Evolutionary conservation across 2,797 vertebrate species (phyloP).

Genomic region (Meda fulgida): DNA sequence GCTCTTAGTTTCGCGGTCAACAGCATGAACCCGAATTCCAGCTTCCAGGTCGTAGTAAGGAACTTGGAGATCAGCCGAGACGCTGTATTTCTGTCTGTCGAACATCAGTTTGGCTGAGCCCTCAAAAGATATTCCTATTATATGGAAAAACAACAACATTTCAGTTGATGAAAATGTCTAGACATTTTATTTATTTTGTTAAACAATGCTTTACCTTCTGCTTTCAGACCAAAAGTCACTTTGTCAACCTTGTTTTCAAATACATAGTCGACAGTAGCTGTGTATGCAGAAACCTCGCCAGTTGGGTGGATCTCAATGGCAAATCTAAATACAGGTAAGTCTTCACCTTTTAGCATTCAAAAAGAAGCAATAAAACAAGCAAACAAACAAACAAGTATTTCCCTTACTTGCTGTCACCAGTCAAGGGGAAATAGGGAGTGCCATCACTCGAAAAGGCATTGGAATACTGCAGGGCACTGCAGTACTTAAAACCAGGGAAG

Average conservation of each 20-base stretch:
- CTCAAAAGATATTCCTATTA: slow-evolving; percentile 81
- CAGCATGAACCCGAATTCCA: slow-evolving; percentile 82
- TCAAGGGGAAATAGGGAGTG: slow-evolving; percentile 85
- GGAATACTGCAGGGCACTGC: slow-evolving; percentile 77
- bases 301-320: slow-evolving; percentile 85
- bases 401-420: slow-evolving; percentile 85
- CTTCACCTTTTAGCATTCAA: not conserved
- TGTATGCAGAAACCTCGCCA: slow-evolving; percentile 85
- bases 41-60: slow-evolving; percentile 84
- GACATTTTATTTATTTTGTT: not conserved
- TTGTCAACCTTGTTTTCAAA: slow-evolving; percentile 79
- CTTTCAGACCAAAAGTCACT: slow-evolving; percentile 80
- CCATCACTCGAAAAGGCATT: slow-evolving; percentile 77
- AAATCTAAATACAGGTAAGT: slow-evolving; percentile 72
- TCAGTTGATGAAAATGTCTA: not conserved
- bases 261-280: slow-evolving; percentile 81
- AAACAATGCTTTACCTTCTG: slow-evolving; percentile 80
- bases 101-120: slow-evolving; percentile 81
- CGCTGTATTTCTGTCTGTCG: slow-evolving; percentile 79
- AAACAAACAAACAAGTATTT: not conserved
- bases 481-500: slow-evolving; percentile 84
- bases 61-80: slow-evolving; percentile 85
- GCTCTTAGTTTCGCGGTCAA: slow-evolving; percentile 73
- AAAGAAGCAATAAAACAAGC: not conserved
- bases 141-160: not conserved